These are phyloP conservation scores for Antheraea pernyi DNA, from an alignment of 1,140 invertebrate species.

Conservation along the genomic window DNA sequence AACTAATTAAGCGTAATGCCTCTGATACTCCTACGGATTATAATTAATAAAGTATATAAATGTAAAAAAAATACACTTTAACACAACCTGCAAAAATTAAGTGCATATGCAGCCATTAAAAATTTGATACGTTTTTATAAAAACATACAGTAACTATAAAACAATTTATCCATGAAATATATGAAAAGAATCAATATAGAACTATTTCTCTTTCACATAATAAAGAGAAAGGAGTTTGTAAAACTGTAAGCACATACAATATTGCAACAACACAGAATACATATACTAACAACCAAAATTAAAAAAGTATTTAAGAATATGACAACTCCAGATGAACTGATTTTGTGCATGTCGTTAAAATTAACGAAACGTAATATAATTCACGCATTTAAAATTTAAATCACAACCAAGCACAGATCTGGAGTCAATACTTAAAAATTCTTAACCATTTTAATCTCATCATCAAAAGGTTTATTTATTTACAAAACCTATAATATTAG, in stretches of 20 bases:
- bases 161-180: not conserved
- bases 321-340: not conserved
- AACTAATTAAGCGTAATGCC: slow-evolving; percentile 1
- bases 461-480: slow-evolving; percentile 41
- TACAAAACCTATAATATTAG: slow-evolving; percentile 56
- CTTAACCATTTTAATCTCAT: slow-evolving; percentile 53
- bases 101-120: slow-evolving; percentile 14
- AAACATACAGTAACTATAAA: not conserved
- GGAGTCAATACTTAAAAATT: slow-evolving; percentile 25
- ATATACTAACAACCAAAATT: not conserved
- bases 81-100: slow-evolving; percentile 12
- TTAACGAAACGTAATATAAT: slow-evolving; percentile 2
- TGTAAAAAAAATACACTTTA: slow-evolving; percentile 3
- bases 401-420: slow-evolving; percentile 35
- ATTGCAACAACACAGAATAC: not conserved
- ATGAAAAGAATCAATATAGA: not conserved
- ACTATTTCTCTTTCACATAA: not conserved
- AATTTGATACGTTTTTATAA: slow-evolving; percentile 10
- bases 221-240: not conserved
- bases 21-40: not conserved
- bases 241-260: not conserved
- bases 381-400: slow-evolving; percentile 8
- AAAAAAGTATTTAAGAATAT: not conserved
- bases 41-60: not conserved
- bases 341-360: slow-evolving; percentile 4